Base-by-base conservation (phyloP, 2,113 vertebrate species). In the Erythrocercus mccallii region DNA sequence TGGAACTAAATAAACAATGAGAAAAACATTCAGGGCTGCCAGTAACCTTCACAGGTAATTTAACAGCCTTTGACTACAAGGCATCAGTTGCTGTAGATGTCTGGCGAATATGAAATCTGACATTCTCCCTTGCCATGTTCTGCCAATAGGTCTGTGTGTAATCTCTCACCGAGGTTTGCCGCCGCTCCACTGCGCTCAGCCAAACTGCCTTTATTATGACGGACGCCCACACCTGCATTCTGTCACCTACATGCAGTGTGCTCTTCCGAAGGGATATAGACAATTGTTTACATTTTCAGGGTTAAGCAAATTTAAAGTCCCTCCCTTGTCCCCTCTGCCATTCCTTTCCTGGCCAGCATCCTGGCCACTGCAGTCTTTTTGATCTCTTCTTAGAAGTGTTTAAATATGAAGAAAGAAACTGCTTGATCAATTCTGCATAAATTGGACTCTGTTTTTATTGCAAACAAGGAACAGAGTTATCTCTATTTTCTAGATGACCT, bases 1-100 rank as follows among this genome's bases (percentile, higher is more conserved):
- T 84, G 94, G 97, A 98, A 97, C 97, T 97, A 98, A 98, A 97
- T 97, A 98, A 98, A 98, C 97, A 97, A 96, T 92, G 97, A 97
- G 97, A 90, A 96, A 97, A 98, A 95, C 96, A 96, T 97, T 94
- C 96, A 69, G 92, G 96, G 91, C 97, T 97, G 97, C 97, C 98
- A 97, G 97, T 95, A 98, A 96, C 97, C 97, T 98, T 98, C 97
- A 96, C 97, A 97, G 97, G 97, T 97, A 96, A 97, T 97, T 98
- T 97, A 97, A 95, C 97, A 97, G 97, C 91, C 92, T 97, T 96
- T 96, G 97, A 98, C 97, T 97, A 96, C 96, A 95, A 95, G 97
- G 97, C 96, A 86, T 98, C 97, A 96, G 96, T 97, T 97, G 96
- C 92, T 96, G 97, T 95, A 97, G 97, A 94, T 94, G 96, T 97